Conservation (phyloP, 2,113 vertebrate species). For the Podilymbus podiceps region DNA sequence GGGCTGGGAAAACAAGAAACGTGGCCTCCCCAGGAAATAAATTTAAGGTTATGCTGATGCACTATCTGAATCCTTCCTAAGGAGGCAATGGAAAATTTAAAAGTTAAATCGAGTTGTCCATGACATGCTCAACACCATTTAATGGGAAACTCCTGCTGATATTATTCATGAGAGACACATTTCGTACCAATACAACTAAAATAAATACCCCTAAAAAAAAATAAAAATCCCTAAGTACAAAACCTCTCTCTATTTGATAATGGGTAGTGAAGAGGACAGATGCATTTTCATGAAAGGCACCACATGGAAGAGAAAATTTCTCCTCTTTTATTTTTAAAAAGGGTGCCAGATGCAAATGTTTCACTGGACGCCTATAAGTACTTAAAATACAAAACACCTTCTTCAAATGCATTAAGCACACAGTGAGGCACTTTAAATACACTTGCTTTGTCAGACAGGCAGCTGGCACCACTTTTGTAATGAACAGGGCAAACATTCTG, state of each 20-base stretch:
- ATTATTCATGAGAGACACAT: conserved; percentile 30
- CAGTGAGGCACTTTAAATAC: conserved; percentile 50
- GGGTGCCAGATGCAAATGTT: conserved; percentile 72
- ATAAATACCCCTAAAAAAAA: conserved; percentile 1
- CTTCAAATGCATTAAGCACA: conserved; percentile 68
- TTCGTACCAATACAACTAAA: conserved; percentile 56
- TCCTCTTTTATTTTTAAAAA: conserved; percentile 65
- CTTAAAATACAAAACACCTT: conserved; percentile 69
- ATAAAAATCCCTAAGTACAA: conserved; percentile 23
- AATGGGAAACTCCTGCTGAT: conserved; percentile 53
- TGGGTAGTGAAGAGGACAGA: conserved; percentile 53
- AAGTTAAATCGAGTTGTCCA: conserved; percentile 47
- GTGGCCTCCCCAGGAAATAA: conserved; percentile 31
- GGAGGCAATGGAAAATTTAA: conserved; percentile 30
- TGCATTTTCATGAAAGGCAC: conserved; percentile 69
- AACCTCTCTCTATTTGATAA: conserved; percentile 47
- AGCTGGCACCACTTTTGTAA: conserved; percentile 63
- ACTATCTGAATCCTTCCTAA: conserved; percentile 35
- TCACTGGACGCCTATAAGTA: conserved; percentile 60
- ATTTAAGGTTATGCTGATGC: conserved; percentile 27
- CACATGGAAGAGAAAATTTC: conserved; percentile 63
- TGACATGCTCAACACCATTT: conserved; percentile 36
- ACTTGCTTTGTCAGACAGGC: conserved; percentile 67
- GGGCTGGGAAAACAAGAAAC: background rate
- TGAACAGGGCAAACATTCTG: conserved; percentile 37